Evolutionary conservation across 2,797 vertebrate genomes (phyloP), one percentile per base, ranked within the genome.

Genomic region (Harpagifer antarcticus): DNA sequence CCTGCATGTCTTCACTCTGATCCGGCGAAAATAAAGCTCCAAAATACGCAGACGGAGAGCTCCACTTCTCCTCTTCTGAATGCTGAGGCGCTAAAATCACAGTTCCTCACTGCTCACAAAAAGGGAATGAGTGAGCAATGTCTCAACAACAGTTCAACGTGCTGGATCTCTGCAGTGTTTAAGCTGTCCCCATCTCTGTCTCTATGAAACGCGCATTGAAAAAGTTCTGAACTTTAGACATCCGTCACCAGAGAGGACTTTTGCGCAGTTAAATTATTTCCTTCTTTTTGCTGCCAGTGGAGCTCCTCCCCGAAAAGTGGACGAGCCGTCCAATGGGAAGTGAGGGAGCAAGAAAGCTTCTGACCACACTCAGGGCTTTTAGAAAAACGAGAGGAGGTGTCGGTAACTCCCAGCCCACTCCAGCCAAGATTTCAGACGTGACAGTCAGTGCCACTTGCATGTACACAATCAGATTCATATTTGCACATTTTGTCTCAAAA

Each of bases 201-300:
- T 77, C 80, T 79, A 75, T 65, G 81, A 83, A 86, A 86, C 93
- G 91, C 93, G 90, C 95, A 95, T 93, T 91, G 94, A 96, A 95
- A 97, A 97, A 96, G 94, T 95, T 95, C 95, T 95, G 94, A 94
- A 97, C 96, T 96, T 97, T 96, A 95, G 95, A 96, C 96, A 97
- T 97, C 97, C 95, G 97, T 97, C 96, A 96, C 95, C 94, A 88
- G 93, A 94, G 89, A 96, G 93, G 93, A 98, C 96, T 97, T 96
- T 97, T 97, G 97, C 96, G 95, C 95, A 96, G 96, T 97, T 96
- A 95, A 92, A 94, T 93, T 94, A 92, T 95, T 95, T 94, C 94
- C 92, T 92, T 85, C 90, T 89, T 95, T 94, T 93, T 92, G 93
- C 91, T 94, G 89, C 84, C 86, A 74, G 87, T 56, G 77, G 80